Evolutionary conservation across 2,888 invertebrate genomes (phyloP), one percentile per base, ranked within the genome.

Genomic region (Stegana nigrithorax): DNA sequence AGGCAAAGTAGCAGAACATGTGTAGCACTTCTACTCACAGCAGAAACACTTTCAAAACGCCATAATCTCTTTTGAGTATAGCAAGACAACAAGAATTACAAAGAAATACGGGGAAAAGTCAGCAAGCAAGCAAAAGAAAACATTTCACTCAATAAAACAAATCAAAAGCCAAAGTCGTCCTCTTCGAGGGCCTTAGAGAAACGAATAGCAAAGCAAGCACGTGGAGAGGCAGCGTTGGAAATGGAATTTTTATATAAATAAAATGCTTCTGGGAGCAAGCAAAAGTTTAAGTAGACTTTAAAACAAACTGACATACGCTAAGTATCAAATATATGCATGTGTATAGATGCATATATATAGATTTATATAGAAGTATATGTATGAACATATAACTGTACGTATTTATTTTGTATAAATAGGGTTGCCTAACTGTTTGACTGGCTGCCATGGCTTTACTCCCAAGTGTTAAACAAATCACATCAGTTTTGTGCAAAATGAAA

Each of bases 401-500:
- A n/a, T n/a, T n/a, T n/a, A n/a, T n/a, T n/a, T n/a, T n/a, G n/a
- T n/a, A n/a, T n/a, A n/a, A n/a, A n/a, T n/a, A n/a, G n/a, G n/a
- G n/a, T n/a, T n/a, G n/a, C n/a, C n/a, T n/a, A n/a, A n/a, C n/a
- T n/a, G n/a, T n/a, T n/a, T n/a, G n/a, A n/a, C n/a, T n/a, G n/a
- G n/a, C n/a, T n/a, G n/a, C n/a, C n/a, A n/a, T n/a, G n/a, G n/a
- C n/a, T n/a, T n/a, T 32, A 39, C 58, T 60, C 39, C 42, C 60
- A 10, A 17, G 39, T n/a, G 63, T 75, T 70, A 77, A 79, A 77
- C 75, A 75, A 75, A 75, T 75, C 79, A 75, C 75, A 75, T 72
- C 77, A 74, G 70, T 63, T 27, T 51, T 51, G 29, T 27, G 14
- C 64, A 73, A 73, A 78, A 77, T 71, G 77, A 67, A 75, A 71